A percentile compares a stretch with the other conserved stretches of the same genome.
Conservation (phyloP, 2,113 vertebrate genomes). For the Scomber scombrus region DNA sequence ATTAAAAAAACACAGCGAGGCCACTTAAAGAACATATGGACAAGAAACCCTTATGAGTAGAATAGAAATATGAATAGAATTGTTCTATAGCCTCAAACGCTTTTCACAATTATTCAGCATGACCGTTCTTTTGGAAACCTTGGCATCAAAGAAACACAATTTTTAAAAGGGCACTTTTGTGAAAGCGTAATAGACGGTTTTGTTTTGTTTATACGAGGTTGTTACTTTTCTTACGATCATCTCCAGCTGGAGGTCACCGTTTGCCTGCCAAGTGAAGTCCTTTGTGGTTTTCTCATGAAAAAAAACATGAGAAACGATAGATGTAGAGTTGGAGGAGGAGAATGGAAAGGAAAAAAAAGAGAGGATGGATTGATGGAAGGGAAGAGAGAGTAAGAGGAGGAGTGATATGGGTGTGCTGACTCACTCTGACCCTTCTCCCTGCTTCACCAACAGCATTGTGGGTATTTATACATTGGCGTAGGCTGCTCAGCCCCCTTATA, state of each 20-base stretch:
- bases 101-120: slow-evolving; percentile 1
- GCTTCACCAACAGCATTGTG: slow-evolving; percentile 76
- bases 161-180: slow-evolving; percentile 8
- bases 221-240: slow-evolving; percentile 23
- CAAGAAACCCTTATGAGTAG: neutral
- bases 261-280: slow-evolving; percentile 66
- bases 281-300: slow-evolving; percentile 48
- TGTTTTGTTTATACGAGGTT: slow-evolving; percentile 47
- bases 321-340: slow-evolving; percentile 53
- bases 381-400: slow-evolving; percentile 69
- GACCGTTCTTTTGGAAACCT: slow-evolving; percentile 18
- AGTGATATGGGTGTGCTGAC: slow-evolving; percentile 79
- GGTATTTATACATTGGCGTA: slow-evolving; percentile 83
- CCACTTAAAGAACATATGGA: slow-evolving; percentile 31
- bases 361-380: slow-evolving; percentile 64
- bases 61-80: neutral
- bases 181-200: slow-evolving; percentile 36
- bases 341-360: slow-evolving; percentile 34
- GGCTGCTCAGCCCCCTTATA: slow-evolving; percentile 80
- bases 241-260: slow-evolving; percentile 40
- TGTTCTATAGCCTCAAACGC: neutral
- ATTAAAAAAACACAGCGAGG: slow-evolving; percentile 32
- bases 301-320: slow-evolving; percentile 24
- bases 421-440: slow-evolving; percentile 81
- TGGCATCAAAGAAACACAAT: neutral